Evolutionary conservation across 1,140 invertebrate genomes (phyloP), one percentile per base, ranked within the genome.

Genomic region (Proctacanthus coquilletti): DNA sequence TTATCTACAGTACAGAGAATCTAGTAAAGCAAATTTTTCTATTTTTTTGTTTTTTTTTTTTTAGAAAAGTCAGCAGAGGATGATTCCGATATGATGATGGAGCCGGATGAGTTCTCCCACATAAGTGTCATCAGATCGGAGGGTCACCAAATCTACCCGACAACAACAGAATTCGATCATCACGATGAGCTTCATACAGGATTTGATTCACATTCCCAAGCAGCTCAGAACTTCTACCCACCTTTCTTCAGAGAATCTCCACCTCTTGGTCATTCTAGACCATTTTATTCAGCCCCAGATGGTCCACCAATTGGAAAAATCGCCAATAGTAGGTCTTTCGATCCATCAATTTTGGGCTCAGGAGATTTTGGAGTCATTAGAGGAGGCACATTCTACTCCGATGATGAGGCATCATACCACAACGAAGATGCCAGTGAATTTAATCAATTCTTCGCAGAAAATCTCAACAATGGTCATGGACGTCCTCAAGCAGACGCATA

Each of bases 331-430:
- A 34, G 9, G 20, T 30, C 15, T 23, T 60, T 56, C 25, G 57
- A 60, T 45, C 53, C 64, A 25, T 59, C 64, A 17, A 64, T 87
- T 3, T 57, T 89, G 14, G 84, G 84, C 2, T 86, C 83, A 1
- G 86, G 85, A 1, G 88, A 91, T 56, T 91, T 89, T 50, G 84
- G 84, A 1, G 81, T 91, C 1, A 77, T 91, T 21, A 69, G 72
- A 35, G 86, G 86, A 1, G 86, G 86, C 3, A 89, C 85, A 15
- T 91, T 85, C 58, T 86, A 84, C 42, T 54, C 57, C 5, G 57
- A 60, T 39, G 52, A 60, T 39, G 57, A 60, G 40, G 53, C 52
- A 53, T 51, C 55, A 37, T 65, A 61, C 10, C 67, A 70, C 41
- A 55, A 62, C 33, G 69, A 70, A 44, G 55, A 57, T 18, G 56